These are phyloP conservation scores for Clarias platycephalus DNA, from an alignment of 2,797 vertebrate species.

Conservation along the genomic window DNA sequence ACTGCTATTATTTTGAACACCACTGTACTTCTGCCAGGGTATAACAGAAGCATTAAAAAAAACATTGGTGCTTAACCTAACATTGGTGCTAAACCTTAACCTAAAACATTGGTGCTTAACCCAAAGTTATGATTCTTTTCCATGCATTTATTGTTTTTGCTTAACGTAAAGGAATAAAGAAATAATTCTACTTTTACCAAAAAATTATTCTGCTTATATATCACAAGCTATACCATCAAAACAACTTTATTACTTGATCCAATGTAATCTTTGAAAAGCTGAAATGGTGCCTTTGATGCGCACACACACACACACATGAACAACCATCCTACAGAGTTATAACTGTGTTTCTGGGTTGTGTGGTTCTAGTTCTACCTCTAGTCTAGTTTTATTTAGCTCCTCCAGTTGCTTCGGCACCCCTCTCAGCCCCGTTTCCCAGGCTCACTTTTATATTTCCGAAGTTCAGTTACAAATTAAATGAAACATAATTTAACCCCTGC, in stretches of 20 bases:
- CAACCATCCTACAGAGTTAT: background rate
- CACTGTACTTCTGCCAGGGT: conserved; percentile 6
- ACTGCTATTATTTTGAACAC: no score
- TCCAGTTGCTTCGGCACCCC: background rate
- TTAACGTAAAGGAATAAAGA: background rate
- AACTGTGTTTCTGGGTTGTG: conserved; percentile 6
- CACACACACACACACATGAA: background rate
- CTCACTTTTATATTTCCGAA: background rate
- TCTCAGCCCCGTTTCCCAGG: background rate
- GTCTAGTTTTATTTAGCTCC: background rate
- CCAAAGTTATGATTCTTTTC: background rate
- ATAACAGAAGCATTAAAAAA: background rate
- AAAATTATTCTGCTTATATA: background rate
- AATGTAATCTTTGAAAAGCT: background rate
- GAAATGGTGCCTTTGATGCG: background rate
- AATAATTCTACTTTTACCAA: no score
- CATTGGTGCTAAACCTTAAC: background rate
- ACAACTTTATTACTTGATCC: background rate
- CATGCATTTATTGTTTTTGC: background rate
- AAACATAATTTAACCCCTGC: background rate
- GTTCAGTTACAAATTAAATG: background rate
- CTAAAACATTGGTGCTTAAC: background rate
- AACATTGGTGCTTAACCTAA: background rate
- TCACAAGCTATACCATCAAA: background rate
- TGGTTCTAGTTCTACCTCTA: background rate